Evolutionary conservation across 2,113 vertebrate species (phyloP).

Genomic region (Psittacara wagleri): DNA sequence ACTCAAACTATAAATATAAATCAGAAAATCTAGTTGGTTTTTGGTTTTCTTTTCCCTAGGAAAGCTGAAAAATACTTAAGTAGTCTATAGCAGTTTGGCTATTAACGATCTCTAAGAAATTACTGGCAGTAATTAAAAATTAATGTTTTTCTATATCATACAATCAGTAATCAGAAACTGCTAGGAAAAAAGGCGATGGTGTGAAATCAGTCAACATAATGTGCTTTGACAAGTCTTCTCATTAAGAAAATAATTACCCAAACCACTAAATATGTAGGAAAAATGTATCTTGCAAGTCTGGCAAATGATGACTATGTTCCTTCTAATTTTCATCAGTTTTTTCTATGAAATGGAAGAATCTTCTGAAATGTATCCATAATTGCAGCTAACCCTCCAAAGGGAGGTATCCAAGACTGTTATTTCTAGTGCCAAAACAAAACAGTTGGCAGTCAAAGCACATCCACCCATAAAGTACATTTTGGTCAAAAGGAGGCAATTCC

Average conservation of each 20-base stretch:
- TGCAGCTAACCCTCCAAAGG: conserved; percentile 42
- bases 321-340: conserved; percentile 32
- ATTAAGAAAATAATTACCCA: conserved; percentile 63
- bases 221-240: conserved; percentile 48
- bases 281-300: conserved; percentile 34
- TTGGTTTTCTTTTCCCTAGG: not conserved
- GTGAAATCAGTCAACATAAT: conserved; percentile 7
- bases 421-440: conserved; percentile 40
- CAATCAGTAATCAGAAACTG: conserved; percentile 15
- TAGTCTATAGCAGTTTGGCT: not conserved
- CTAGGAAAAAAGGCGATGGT: conserved; percentile 10
- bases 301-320: conserved; percentile 39
- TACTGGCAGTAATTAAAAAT: conserved; percentile 28
- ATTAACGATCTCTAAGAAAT: not conserved
- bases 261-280: conserved; percentile 45
- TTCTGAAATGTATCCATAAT: conserved; percentile 41
- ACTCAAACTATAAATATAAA: not conserved
- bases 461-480: not conserved
- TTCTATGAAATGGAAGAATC: conserved; percentile 43
- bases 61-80: not conserved
- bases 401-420: conserved; percentile 43
- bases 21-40: not conserved
- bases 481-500: conserved; percentile 40
- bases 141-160: not conserved
- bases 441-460: conserved; percentile 2